Conservation (phyloP, 2,113 vertebrate species). For the Raja brachyura region DNA sequence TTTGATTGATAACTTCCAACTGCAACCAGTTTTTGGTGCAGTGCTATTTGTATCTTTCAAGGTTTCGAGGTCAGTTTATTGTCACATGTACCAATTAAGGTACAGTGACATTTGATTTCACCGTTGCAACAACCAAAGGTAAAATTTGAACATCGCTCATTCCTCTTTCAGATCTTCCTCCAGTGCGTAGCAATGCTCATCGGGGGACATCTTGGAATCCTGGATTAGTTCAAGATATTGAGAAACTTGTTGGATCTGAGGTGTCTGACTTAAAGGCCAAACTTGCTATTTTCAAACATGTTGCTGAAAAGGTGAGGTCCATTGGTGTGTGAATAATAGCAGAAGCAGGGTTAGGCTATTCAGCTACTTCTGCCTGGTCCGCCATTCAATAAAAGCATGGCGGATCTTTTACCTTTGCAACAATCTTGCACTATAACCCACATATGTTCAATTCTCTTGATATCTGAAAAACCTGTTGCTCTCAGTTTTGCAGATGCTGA, state of each 20-base stretch:
- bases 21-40: neutral
- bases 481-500: no score
- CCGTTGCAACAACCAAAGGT: neutral
- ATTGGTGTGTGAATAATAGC: neutral
- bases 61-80: no score
- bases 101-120: no score
- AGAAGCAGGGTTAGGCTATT: no score
- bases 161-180: constrained; percentile 43
- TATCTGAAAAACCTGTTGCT: no score
- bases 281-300: constrained; percentile 63
- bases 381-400: neutral
- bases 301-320: constrained; percentile 61
- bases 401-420: neutral
- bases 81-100: no score
- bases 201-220: fast-evolving
- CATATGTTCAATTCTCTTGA: no score
- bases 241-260: neutral
- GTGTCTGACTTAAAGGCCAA: constrained; percentile 52
- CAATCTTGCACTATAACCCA: no score
- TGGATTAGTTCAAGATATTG: neutral
- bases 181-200: constrained; percentile 39
- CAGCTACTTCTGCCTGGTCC: no score
- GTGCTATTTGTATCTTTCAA: neutral
- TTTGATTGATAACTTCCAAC: neutral
- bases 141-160: neutral